Percentiles rank a stretch among this genome's conserved stretches.
Conservation (phyloP, 2,888 invertebrate species). For the Trichogramma dendrolimi region DNA sequence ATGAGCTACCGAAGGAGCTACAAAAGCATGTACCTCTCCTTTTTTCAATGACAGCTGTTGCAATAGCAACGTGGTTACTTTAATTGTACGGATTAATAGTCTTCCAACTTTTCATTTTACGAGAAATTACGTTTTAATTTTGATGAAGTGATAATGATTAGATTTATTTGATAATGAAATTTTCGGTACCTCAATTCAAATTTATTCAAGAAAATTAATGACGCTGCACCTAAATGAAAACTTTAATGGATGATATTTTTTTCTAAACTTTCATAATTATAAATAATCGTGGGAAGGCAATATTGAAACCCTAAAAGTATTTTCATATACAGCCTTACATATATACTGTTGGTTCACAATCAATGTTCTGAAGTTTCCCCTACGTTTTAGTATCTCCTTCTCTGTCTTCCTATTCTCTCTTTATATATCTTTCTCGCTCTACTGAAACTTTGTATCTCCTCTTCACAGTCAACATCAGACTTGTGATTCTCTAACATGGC, state of each 20-base stretch:
- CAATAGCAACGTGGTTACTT: neutral
- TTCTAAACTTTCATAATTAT: neutral
- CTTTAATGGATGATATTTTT: no score
- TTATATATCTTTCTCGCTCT: slow-evolving; percentile 14
- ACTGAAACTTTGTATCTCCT: neutral
- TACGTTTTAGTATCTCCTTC: slow-evolving; percentile 2
- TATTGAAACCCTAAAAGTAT: neutral
- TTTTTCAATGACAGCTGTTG: neutral
- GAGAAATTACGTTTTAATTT: neutral
- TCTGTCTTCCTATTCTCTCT: neutral
- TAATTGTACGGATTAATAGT: neutral
- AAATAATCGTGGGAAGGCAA: neutral
- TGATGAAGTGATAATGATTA: no score
- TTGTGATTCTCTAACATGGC: no score
- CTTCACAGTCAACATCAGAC: neutral
- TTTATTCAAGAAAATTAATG: no score
- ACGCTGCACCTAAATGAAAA: no score
- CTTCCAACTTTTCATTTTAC: neutral
- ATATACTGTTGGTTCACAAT: slow-evolving; percentile 10
- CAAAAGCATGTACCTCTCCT: neutral
- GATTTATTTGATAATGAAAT: no score
- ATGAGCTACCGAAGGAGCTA: slow-evolving; percentile 9
- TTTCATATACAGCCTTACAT: neutral
- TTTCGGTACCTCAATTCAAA: no score
- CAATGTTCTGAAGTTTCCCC: slow-evolving; percentile 10